Base-by-base conservation (phyloP, 2,888 invertebrate genomes). In the Melinaea menophilus region DNA sequence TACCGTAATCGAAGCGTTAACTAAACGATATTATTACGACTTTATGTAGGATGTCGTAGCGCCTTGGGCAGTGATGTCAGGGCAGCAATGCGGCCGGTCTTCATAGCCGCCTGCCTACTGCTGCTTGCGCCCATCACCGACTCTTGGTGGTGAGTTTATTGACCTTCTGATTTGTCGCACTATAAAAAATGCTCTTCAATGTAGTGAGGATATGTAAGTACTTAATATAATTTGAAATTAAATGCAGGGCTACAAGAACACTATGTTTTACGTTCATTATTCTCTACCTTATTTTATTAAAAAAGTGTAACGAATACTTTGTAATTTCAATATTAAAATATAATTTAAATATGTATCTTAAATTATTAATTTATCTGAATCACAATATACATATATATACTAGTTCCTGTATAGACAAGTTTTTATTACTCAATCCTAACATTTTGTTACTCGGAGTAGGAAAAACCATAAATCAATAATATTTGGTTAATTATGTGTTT, bases 41-140 rank as follows among this genome's bases (percentile, higher is more conserved):
- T 51, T 13, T 51, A 51, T 51, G 51, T 51, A 51, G 31, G 22
- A 51, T 51, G 51, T 9, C 51, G 31, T 77, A 70, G 71, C 75
- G 77, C 72, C 73, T 72, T 73, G 76, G 76, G 84, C 85, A 89
- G 91, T 91, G 90, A 89, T 89, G 88, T 81, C 81, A 79, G 73
- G 70, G 80, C 79, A 81, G 86, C 81, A 74, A 94, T 95, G 94
- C 94, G 94, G 92, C 93, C 94, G 86, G 93, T 95, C 90, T 93
- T 95, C 91, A 94, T 95, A 92, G 94, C 95, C 90, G 93, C 95
- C 86, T 95, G 95, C 91, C 93, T 96, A 86, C 93, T 95, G 92
- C 93, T 96, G 90, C 94, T 96, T 92, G 95, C 95, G 93, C 96
- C 96, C 92, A 95, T 95, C 92, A 95, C 95, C 87, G 95, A 95